Conservation (phyloP, 2,113 vertebrate genomes). For the Ifrita kowaldi region DNA sequence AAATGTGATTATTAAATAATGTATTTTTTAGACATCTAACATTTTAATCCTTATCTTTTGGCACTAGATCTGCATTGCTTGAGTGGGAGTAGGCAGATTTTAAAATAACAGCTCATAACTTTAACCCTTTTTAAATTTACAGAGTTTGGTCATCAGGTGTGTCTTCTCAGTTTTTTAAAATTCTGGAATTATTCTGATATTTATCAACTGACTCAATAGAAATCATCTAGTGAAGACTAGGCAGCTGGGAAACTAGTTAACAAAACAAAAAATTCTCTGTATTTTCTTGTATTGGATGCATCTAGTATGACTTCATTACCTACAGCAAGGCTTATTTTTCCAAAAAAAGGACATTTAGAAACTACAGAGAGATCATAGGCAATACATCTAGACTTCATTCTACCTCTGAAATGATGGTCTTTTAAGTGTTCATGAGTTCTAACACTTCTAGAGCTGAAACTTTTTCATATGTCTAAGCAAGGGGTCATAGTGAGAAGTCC, state of each 20-base stretch:
- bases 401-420: neutral
- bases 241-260: neutral
- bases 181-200: neutral
- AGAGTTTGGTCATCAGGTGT: neutral
- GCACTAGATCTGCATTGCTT: neutral
- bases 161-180: neutral
- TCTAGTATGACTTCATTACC: neutral
- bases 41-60: constrained; percentile 10
- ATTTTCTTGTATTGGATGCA: neutral
- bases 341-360: neutral
- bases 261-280: neutral
- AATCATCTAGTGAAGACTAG: neutral
- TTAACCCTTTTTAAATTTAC: neutral
- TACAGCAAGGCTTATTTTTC: neutral
- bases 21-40: neutral
- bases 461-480: neutral
- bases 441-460: neutral
- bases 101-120: neutral
- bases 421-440: neutral
- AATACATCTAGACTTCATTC: neutral
- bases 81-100: constrained; percentile 25
- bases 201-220: neutral
- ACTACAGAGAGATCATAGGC: neutral
- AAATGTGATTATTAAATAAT: neutral
- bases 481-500: neutral